These are phyloP conservation scores for Podiceps cristatus DNA, from an alignment of 2,113 vertebrate species.

Conservation along the genomic window DNA sequence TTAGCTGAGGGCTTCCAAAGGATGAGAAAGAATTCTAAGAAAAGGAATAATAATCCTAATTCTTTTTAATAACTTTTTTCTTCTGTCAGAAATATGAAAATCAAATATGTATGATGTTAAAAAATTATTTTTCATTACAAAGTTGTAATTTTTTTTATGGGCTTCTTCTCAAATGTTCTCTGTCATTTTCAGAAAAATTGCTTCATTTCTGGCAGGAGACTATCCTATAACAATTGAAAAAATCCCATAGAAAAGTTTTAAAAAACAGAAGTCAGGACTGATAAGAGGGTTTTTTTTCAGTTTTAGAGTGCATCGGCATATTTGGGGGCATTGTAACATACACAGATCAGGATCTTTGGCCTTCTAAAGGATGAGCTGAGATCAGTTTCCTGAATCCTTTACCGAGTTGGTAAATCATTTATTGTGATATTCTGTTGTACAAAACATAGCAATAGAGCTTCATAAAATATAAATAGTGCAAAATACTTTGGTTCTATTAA, in stretches of 20 bases:
- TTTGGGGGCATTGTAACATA: neutral
- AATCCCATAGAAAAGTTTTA: neutral
- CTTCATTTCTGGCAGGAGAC: neutral
- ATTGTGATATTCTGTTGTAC: conserved; percentile 73
- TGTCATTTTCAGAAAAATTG: neutral
- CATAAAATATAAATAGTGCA: conserved; percentile 81
- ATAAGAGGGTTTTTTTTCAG: neutral
- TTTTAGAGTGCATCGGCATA: neutral
- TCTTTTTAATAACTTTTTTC: conserved; percentile 30
- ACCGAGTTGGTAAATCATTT: conserved; percentile 74
- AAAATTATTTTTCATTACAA: conserved; percentile 40
- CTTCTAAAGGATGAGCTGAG: conserved; percentile 36
- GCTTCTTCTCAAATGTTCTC: neutral
- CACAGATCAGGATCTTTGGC: conserved; percentile 3
- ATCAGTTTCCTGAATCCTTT: conserved; percentile 66
- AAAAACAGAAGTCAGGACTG: neutral
- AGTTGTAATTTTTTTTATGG: conserved; percentile 25
- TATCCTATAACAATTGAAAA: neutral
- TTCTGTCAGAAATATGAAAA: conserved; percentile 27
- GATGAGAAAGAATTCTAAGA: neutral
- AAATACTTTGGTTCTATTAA: conserved; percentile 73
- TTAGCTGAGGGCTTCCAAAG: neutral
- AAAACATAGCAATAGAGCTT: conserved; percentile 71
- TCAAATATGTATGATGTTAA: conserved; percentile 27
- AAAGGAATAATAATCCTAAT: conserved; percentile 8